Evolutionary conservation across 2,797 vertebrate species (phyloP).

Genomic region (Falco concolor): DNA sequence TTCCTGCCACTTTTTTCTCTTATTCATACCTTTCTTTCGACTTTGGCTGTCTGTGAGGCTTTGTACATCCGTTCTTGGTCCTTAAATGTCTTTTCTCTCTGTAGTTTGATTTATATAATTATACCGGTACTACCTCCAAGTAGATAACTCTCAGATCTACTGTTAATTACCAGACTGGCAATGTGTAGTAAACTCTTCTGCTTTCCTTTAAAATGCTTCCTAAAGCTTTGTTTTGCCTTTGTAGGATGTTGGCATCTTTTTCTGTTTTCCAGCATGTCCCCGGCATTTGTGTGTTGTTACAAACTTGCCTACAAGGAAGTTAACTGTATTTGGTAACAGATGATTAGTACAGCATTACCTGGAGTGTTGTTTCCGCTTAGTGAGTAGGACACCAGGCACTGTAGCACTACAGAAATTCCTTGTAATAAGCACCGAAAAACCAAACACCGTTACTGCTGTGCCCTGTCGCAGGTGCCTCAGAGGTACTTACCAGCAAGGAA

Average conservation of each 20-base stretch:
- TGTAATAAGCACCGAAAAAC: not conserved
- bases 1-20: not conserved
- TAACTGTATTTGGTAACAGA: not conserved
- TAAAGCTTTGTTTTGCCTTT: not conserved
- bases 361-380: not conserved
- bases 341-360: not conserved
- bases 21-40: not conserved
- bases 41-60: not conserved
- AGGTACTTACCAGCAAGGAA: not conserved
- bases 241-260: not conserved
- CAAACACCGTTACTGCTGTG: not conserved
- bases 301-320: not conserved
- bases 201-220: not conserved
- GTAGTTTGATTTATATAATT: not conserved
- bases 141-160: not conserved
- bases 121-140: not conserved
- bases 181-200: not conserved
- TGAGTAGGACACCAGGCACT: not conserved
- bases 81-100: not conserved
- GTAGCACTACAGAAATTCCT: not conserved
- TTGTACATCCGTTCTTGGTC: not conserved
- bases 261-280: not conserved
- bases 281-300: not conserved
- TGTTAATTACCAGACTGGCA: not conserved
- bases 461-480: too few species aligned